These are phyloP conservation scores for Amphipoea lucens DNA, from an alignment of 2,888 invertebrate species.

Conservation along the genomic window DNA sequence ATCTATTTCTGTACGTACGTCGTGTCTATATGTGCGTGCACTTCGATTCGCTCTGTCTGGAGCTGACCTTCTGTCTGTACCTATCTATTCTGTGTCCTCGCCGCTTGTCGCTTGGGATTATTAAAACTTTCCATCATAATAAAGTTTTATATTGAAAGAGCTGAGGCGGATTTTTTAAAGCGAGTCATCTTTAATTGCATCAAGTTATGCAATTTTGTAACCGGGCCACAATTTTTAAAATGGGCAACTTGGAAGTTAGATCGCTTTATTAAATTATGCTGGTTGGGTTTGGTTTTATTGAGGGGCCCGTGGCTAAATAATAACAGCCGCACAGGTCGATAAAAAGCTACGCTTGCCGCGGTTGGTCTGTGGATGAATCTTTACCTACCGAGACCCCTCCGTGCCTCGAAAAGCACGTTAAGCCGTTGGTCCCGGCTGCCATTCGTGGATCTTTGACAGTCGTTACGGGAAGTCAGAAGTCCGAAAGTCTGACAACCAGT, in stretches of 20 bases:
- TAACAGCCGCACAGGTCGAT: no score
- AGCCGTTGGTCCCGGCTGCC: no score
- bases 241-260: constrained; percentile 48
- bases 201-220: constrained; percentile 72
- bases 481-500: neutral
- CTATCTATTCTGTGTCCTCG: constrained; percentile 48
- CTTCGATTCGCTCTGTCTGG: neutral
- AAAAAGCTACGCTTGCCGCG: no score
- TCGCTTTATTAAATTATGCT: constrained; percentile 45
- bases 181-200: constrained; percentile 75
- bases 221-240: constrained; percentile 55
- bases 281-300: constrained; percentile 8
- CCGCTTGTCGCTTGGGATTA: constrained; percentile 78
- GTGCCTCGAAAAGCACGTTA: no score
- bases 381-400: no score
- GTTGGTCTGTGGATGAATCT: no score
- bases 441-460: neutral
- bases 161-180: constrained; percentile 72
- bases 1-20: neutral
- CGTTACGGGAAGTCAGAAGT: neutral
- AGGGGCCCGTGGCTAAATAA: neutral
- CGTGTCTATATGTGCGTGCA: neutral
- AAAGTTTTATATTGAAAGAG: constrained; percentile 77
- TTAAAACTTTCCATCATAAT: constrained; percentile 82
- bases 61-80: constrained; percentile 13